Conservation (phyloP, 2,113 vertebrate genomes). For the Stictonetta naevosa region DNA sequence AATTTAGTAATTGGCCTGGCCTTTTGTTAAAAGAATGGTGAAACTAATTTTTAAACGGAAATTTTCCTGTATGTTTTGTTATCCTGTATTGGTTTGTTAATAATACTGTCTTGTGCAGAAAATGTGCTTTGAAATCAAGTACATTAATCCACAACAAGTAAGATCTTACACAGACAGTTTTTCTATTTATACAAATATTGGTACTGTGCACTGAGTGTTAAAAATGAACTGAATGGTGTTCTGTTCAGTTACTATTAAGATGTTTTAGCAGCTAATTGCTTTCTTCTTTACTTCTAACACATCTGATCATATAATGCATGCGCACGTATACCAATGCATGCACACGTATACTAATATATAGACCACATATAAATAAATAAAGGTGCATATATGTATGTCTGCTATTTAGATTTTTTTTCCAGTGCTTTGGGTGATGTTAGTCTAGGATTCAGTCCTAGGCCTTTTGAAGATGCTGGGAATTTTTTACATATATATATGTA, state of each 20-base stretch:
- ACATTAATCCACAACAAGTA: neutral
- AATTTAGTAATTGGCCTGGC: neutral
- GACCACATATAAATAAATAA: neutral
- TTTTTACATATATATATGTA: neutral
- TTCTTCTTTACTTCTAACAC: neutral
- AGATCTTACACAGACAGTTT: neutral
- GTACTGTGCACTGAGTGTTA: neutral
- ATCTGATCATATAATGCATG: neutral
- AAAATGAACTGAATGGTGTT: neutral
- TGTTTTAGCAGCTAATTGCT: neutral
- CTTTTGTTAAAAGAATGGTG: neutral
- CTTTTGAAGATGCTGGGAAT: neutral
- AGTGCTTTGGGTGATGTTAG: neutral
- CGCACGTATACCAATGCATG: neutral
- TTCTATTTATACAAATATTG: rapidly evolving
- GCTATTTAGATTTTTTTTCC: neutral
- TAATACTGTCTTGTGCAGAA: neutral
- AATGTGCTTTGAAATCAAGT: neutral
- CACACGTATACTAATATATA: neutral
- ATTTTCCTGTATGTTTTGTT: neutral
- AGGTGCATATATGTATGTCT: neutral
- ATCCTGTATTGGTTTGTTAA: neutral
- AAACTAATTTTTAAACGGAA: neutral
- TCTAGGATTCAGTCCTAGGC: neutral
- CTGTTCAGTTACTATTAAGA: neutral